Base-by-base conservation (phyloP, 2,113 vertebrate genomes). In the Silurus meridionalis region DNA sequence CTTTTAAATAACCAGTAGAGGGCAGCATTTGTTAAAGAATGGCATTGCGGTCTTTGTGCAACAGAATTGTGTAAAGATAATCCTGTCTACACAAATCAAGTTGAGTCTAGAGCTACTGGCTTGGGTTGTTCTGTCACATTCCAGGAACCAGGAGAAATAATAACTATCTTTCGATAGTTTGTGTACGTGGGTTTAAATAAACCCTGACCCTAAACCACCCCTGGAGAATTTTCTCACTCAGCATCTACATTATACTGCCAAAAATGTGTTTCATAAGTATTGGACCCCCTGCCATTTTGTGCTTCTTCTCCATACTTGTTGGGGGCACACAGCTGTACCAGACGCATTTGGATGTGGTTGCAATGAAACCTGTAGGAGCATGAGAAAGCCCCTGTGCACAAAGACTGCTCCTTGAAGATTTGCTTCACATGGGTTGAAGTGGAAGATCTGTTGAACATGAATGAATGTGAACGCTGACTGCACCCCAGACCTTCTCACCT, bases 21-120 rank as follows among this genome's bases (percentile, higher is more conserved):
- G 23, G 88, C 85, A 89, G 85, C 74, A 81, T 82, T 69, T 75
- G 78, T 61, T 58, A 82, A 69, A 86, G 37, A 82, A 66, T n/a
- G 6, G 72, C 19, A 77, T 55, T 11, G 55, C 15, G 28, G 28
- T 55, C 48, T 15, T 8, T 64, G 19, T 66, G 60, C 23, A 64
- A 52, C 9, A 66, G 66, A 82, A 50, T 23, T n/a, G 61, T 6
- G n/a, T 8, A 48, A 80, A 4, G 46, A 8, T 50, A 74, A 50
- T 13, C 21, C 17, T 74, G 28, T 72, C 48, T 74, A 74, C 5
- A 72, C 46, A 50, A 74, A 53, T n/a, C 13, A 77, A 77, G 6
- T 50, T 74, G 11, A 21, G n/a, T 50, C 19, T 9, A 50, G 19
- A 9, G 8, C 15, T 14, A 72, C 6, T 72, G 37, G 17, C 15